A percentile compares a stretch with the other conserved stretches of the same genome.
These are phyloP conservation scores for Arctia plantaginis DNA, from an alignment of 2,888 invertebrate species.

Conservation along the genomic window DNA sequence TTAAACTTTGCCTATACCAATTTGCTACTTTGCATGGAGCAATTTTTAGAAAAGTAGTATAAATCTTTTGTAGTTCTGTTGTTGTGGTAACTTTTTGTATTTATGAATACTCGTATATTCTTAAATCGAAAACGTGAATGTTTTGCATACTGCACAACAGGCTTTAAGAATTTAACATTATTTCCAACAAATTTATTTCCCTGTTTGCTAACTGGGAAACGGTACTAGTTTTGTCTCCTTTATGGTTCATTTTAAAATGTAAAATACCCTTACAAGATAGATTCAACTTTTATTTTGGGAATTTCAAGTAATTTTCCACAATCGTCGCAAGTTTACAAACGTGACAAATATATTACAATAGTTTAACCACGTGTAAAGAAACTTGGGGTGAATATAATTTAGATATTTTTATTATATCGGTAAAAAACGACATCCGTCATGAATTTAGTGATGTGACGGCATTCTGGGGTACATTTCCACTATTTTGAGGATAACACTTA, in stretches of 20 bases:
- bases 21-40: too few relatives aligned
- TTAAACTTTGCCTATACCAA: not conserved
- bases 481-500: not conserved
- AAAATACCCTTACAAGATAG: not conserved
- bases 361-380: constrained; percentile 13
- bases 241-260: not conserved
- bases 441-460: not conserved
- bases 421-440: not conserved
- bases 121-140: not conserved
- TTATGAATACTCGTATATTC: not conserved
- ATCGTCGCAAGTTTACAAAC: constrained; percentile 3
- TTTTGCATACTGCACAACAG: not conserved
- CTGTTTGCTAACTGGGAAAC: not conserved
- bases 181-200: not conserved
- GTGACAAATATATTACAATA: constrained; percentile 15
- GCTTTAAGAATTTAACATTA: not conserved
- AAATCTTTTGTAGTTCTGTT: too few relatives aligned
- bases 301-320: not conserved
- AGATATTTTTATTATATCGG: not conserved
- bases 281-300: not conserved
- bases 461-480: not conserved
- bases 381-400: constrained; percentile 8
- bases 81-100: too few relatives aligned
- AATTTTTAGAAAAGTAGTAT: too few relatives aligned
- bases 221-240: not conserved